A percentile compares a stretch with the other conserved stretches of the same genome.
Evolutionary conservation across 1,140 invertebrate genomes (phyloP).

Genomic region (Drosophila arawakana): DNA sequence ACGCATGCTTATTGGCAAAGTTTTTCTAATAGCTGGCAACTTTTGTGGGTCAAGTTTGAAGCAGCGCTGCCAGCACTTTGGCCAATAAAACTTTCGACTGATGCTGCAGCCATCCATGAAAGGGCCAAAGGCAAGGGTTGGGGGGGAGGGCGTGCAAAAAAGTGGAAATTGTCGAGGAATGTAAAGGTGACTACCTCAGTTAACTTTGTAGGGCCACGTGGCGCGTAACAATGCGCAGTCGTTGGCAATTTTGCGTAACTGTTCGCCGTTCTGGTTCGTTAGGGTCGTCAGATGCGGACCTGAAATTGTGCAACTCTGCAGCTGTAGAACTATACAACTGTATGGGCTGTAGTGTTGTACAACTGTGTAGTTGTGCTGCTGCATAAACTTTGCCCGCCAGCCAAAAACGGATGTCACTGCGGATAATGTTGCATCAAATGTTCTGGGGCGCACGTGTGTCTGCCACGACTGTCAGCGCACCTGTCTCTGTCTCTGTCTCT

Average conservation of each 20-base stretch:
- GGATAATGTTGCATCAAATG: conserved; percentile 65
- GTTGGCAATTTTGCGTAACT: conserved; percentile 79
- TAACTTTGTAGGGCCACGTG: conserved; percentile 69
- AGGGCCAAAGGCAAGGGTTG: no score
- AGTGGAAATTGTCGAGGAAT: not conserved
- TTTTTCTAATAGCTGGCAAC: conserved; percentile 54
- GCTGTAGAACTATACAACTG: not conserved
- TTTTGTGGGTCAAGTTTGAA: conserved; percentile 59
- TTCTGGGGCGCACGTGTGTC: conserved; percentile 50
- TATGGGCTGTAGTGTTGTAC: not conserved
- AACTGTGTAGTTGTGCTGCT: not conserved
- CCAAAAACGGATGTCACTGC: conserved; percentile 57
- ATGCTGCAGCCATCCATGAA: conserved; percentile 13
- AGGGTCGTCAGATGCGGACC: conserved; percentile 37
- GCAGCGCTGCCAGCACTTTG: conserved; percentile 53
- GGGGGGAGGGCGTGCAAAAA: not conserved
- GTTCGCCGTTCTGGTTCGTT: conserved; percentile 72
- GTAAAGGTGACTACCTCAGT: not conserved
- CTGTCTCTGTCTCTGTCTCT: conserved; percentile 8
- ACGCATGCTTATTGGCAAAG: conserved; percentile 65
- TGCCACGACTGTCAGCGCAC: conserved; percentile 36
- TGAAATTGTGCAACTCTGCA: not conserved
- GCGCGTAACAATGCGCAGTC: conserved; percentile 73
- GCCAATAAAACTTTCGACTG: conserved; percentile 72
- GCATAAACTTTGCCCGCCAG: conserved; percentile 58